Conservation (phyloP, 2,113 vertebrate species). For the Promerops cafer region DNA sequence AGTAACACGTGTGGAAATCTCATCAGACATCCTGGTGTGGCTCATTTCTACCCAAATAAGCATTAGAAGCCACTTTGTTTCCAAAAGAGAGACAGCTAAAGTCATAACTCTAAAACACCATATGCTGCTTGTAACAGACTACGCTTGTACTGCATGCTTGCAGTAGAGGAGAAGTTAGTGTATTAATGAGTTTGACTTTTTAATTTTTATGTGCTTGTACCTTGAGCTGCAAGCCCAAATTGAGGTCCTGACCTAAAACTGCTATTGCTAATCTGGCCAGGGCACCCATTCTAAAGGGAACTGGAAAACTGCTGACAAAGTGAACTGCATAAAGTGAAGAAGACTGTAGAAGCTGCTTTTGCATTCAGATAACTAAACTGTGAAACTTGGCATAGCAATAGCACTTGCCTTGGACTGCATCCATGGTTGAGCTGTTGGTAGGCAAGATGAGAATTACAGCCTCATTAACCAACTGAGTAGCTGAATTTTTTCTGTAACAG, state of each 20-base stretch:
- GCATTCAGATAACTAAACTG: slow-evolving; percentile 1
- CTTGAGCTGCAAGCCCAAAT: background rate
- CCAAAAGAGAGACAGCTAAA: background rate
- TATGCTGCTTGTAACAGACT: background rate
- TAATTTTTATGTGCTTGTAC: background rate
- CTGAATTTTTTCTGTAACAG: background rate
- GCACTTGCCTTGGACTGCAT: background rate
- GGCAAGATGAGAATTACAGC: slow-evolving; percentile 23
- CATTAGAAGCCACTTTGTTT: background rate
- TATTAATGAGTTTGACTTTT: background rate
- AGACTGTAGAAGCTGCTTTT: background rate
- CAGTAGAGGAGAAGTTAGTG: background rate
- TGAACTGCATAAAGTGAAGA: background rate
- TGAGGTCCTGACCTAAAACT: background rate
- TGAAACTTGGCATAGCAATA: slow-evolving; percentile 18
- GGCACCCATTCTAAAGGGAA: background rate
- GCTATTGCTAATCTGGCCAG: background rate
- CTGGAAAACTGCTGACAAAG: background rate
- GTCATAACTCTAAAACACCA: background rate
- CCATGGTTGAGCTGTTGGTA: slow-evolving; percentile 6
- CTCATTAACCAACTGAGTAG: slow-evolving; percentile 15
- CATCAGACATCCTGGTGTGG: background rate
- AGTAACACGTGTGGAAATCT: background rate
- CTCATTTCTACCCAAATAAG: background rate
- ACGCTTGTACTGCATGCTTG: background rate